These are phyloP conservation scores for Labrus mixtus DNA, from an alignment of 2,113 vertebrate species.

Conservation along the genomic window DNA sequence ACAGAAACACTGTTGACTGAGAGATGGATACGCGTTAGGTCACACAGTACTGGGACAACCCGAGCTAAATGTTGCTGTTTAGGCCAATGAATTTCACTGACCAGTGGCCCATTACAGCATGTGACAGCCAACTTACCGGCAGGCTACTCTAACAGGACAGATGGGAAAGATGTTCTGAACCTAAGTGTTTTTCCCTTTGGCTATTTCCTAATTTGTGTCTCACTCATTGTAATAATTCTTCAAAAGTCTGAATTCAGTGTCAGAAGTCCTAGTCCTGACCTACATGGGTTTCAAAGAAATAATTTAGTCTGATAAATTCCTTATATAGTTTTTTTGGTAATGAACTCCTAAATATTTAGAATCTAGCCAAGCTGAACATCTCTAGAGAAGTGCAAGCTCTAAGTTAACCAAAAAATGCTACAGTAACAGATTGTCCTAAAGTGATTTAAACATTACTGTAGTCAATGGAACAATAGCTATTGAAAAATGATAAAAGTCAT, in stretches of 20 bases:
- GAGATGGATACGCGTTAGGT: slow-evolving; percentile 70
- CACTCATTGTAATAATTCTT: slow-evolving; percentile 21
- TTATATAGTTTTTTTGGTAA: neutral
- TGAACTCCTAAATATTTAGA: neutral
- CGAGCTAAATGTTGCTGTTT: slow-evolving; percentile 52
- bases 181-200: slow-evolving; percentile 20
- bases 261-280: slow-evolving; percentile 1
- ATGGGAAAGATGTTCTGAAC: slow-evolving; percentile 35
- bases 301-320: neutral
- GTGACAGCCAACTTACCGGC: slow-evolving; percentile 53
- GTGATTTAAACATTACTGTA: neutral
- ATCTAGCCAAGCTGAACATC: neutral
- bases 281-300: neutral
- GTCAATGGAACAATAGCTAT: neutral
- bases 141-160: slow-evolving; percentile 36
- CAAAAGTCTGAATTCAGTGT: slow-evolving; percentile 3
- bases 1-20: slow-evolving; percentile 67
- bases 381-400: neutral
- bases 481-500: no score
- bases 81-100: slow-evolving; percentile 67
- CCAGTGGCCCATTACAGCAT: slow-evolving; percentile 69
- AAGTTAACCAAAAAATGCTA: no score
- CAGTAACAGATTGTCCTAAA: neutral
- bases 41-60: slow-evolving; percentile 62
- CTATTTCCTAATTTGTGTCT: slow-evolving; percentile 21